A percentile compares a stretch with the other conserved stretches of the same genome.
Evolutionary conservation across 2,797 vertebrate genomes (phyloP).

Genomic region (Falco cherrug): DNA sequence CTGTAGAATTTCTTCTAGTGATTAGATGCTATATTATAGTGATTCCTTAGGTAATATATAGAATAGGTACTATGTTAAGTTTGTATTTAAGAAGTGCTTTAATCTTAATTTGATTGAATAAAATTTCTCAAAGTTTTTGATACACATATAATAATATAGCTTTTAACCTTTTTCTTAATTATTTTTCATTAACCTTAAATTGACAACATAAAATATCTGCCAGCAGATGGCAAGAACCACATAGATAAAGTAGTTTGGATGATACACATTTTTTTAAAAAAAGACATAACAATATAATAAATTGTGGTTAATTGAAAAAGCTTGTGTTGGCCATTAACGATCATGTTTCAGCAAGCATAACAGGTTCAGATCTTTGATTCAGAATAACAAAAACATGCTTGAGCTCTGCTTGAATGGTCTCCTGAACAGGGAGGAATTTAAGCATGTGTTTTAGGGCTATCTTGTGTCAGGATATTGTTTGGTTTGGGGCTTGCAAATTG

Average conservation of each 20-base stretch:
- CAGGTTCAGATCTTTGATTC: neutral
- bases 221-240: conserved; percentile 61
- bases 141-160: neutral
- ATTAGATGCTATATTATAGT: neutral
- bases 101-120: neutral
- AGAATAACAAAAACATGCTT: neutral
- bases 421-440: neutral
- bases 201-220: conserved; percentile 8
- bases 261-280: neutral
- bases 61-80: neutral
- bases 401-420: neutral
- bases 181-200: neutral
- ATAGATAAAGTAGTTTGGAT: neutral
- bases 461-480: neutral
- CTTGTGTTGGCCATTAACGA: neutral
- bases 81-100: neutral
- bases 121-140: neutral
- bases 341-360: neutral
- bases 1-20: neutral
- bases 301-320: neutral
- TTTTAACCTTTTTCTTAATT: conserved; percentile 7
- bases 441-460: neutral
- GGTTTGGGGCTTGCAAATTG: neutral
- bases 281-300: neutral
- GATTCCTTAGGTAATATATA: neutral